These are phyloP conservation scores for Potamilus streckersoni DNA, from an alignment of 1,140 invertebrate species.

Conservation along the genomic window DNA sequence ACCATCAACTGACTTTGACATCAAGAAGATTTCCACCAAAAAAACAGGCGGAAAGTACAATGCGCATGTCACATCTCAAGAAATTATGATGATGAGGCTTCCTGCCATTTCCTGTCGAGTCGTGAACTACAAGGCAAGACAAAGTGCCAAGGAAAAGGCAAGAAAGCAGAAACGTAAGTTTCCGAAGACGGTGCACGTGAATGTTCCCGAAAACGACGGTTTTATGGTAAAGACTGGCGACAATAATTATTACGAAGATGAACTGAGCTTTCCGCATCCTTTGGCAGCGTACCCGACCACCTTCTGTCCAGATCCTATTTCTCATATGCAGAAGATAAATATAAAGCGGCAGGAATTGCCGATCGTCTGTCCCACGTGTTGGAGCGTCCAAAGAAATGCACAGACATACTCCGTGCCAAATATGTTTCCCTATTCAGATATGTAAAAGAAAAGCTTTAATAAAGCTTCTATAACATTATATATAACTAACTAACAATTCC, in stretches of 20 bases:
- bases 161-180: background rate
- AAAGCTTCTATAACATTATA: too few species aligned
- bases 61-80: slow-evolving; percentile 5
- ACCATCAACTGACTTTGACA: too few species aligned
- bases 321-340: background rate
- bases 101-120: slow-evolving; percentile 1
- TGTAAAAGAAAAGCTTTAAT: too few species aligned
- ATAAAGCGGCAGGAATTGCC: slow-evolving; percentile 7
- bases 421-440: too few species aligned
- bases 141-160: background rate
- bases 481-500: too few species aligned
- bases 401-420: background rate
- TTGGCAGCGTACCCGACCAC: slow-evolving; percentile 2
- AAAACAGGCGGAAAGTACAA: too few species aligned
- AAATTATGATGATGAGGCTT: slow-evolving; percentile 8
- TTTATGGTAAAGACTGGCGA: slow-evolving; percentile 15
- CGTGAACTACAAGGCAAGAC: slow-evolving; percentile 10
- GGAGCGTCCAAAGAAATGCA: slow-evolving; percentile 15
- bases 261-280: slow-evolving; percentile 4
- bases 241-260: background rate
- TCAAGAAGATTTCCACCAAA: too few species aligned
- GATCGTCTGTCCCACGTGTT: slow-evolving; percentile 15
- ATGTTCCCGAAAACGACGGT: slow-evolving; percentile 1
- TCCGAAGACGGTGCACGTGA: background rate
- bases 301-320: background rate